phyloP scores from a whole-genome alignment of 2,113 vertebrate genomes.

The Bubo scandiacus region DNA sequence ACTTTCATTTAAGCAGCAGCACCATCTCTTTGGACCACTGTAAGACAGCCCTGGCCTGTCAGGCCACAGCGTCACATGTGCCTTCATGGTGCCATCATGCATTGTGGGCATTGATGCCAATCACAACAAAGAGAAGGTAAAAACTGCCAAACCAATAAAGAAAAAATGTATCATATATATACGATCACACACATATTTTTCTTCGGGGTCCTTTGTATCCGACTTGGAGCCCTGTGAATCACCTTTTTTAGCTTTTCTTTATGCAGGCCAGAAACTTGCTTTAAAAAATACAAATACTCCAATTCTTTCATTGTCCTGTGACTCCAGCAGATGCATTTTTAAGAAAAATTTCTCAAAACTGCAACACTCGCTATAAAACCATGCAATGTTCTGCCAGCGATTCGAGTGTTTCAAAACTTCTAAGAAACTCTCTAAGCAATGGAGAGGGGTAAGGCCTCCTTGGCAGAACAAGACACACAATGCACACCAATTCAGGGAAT shows the following conservation, averaged over 20 bases:
- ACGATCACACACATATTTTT: not conserved
- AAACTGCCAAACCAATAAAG: not conserved
- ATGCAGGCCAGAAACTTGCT: not conserved
- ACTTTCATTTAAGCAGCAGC: not conserved
- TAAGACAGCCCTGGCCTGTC: not conserved
- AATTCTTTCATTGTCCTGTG: not conserved
- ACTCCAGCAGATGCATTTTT: not conserved
- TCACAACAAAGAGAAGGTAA: not conserved
- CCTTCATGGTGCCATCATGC: not conserved
- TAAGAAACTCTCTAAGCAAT: not conserved
- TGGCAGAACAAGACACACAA: not conserved
- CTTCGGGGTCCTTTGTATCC: not conserved
- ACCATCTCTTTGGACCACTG: not conserved
- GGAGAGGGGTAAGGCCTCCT: not conserved
- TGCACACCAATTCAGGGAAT: not conserved
- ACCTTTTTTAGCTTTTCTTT: not conserved
- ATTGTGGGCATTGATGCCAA: not conserved
- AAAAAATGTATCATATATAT: not conserved
- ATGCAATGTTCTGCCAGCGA: not conserved
- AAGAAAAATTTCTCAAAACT: not conserved
- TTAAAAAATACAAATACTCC: not conserved
- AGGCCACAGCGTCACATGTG: not conserved
- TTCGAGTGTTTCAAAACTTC: not conserved
- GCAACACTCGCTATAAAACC: not conserved
- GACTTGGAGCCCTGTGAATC: not conserved